A percentile compares a stretch with the other conserved stretches of the same genome.
Evolutionary conservation across 2,888 invertebrate species (phyloP).

Genomic region (Drosophila lacicola): DNA sequence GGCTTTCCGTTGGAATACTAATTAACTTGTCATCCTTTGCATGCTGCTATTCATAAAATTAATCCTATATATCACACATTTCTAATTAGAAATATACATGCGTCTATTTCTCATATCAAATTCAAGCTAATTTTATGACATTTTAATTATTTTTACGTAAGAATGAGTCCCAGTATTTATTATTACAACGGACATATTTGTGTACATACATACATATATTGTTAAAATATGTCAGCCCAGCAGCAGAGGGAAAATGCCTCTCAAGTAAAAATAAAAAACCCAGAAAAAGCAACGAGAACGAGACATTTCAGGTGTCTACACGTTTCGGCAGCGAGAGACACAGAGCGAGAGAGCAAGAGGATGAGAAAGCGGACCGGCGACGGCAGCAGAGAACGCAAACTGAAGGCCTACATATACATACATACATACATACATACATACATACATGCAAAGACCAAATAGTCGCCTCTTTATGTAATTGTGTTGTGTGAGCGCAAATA

Average conservation of each 20-base stretch:
- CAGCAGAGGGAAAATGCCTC: constrained; percentile 10
- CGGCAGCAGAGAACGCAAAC: constrained; percentile 6
- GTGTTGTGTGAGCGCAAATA: constrained; percentile 31
- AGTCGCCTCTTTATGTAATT: constrained; percentile 12
- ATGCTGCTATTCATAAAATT: no score
- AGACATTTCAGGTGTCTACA: constrained; percentile 50
- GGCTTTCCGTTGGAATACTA: no score
- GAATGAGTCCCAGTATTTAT: not conserved
- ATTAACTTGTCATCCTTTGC: no score
- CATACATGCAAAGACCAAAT: not conserved
- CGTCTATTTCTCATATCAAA: no score
- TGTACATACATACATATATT: constrained; percentile 7
- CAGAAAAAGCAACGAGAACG: constrained; percentile 48
- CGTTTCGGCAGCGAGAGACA: constrained; percentile 14
- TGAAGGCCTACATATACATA: constrained; percentile 4
- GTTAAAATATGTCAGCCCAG: not conserved
- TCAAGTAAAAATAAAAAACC: constrained; percentile 1
- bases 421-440: no score
- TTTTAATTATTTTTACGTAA: not conserved
- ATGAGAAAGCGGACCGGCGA: constrained; percentile 15
- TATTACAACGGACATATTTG: not conserved
- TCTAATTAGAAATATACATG: no score
- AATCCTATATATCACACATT: no score
- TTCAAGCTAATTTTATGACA: no score
- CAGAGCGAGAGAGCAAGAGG: constrained; percentile 11